Percentiles rank a stretch among this genome's conserved stretches.
phyloP scores from a whole-genome alignment of 2,113 vertebrate species.

The Cacatua alba region DNA sequence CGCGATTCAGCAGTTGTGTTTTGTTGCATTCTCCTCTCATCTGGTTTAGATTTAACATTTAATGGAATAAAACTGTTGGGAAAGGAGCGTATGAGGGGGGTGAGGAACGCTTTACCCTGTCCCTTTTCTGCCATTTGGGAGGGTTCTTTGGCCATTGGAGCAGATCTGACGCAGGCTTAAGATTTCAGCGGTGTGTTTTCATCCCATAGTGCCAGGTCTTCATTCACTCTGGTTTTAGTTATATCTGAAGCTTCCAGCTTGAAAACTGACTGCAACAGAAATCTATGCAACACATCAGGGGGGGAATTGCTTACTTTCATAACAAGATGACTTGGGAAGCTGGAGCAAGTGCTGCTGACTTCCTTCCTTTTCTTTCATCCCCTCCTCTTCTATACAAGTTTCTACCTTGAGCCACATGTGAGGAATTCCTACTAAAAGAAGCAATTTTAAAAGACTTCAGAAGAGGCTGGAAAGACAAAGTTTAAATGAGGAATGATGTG shows the following conservation, averaged over 20 bases:
- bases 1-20: not conserved
- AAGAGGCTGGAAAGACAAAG: not conserved
- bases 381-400: not conserved
- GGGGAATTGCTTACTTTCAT: not conserved
- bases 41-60: constrained; percentile 12
- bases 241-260: not conserved
- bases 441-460: not conserved
- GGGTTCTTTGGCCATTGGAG: not conserved
- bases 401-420: not conserved
- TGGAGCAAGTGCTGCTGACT: not conserved
- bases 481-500: not conserved
- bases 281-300: not conserved
- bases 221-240: not conserved
- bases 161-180: not conserved
- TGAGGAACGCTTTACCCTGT: not conserved
- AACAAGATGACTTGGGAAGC: not conserved
- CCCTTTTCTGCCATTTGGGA: not conserved
- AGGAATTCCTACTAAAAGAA: not conserved
- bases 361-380: not conserved
- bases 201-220: not conserved
- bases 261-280: not conserved
- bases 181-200: not conserved
- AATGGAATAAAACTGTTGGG: not conserved
- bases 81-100: not conserved
- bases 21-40: not conserved